Evolutionary conservation across 2,113 vertebrate genomes (phyloP).

Genomic region (Myrmophylax atrothorax): DNA sequence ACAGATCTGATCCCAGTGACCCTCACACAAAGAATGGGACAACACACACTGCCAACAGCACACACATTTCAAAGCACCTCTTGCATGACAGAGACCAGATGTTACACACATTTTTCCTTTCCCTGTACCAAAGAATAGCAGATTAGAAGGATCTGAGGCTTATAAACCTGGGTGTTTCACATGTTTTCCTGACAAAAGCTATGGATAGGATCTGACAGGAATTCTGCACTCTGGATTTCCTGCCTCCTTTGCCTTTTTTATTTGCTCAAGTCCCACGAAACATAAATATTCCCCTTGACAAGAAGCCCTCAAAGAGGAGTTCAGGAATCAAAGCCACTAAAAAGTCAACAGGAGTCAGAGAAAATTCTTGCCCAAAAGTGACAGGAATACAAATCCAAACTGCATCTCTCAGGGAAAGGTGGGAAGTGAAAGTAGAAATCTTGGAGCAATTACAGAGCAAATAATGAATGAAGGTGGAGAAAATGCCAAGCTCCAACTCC

Average conservation of each 20-base stretch:
- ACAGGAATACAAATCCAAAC: background rate
- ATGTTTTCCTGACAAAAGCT: background rate
- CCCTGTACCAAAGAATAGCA: accelerated
- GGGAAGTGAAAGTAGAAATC: background rate
- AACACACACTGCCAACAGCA: background rate
- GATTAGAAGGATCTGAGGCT: background rate
- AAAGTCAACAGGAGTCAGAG: background rate
- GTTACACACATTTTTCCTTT: background rate
- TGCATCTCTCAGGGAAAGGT: background rate
- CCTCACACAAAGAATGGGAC: background rate
- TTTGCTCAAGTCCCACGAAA: background rate
- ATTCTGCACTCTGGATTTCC: background rate
- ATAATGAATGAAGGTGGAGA: background rate
- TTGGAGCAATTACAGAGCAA: background rate
- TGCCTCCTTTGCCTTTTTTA: background rate
- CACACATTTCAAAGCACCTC: background rate
- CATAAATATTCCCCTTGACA: background rate
- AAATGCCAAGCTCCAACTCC: background rate
- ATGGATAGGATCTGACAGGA: background rate
- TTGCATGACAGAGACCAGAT: background rate
- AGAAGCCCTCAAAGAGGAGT: background rate
- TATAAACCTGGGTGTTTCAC: background rate
- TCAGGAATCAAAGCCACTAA: background rate
- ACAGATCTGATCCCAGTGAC: background rate
- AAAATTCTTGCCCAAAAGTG: background rate